Evolutionary conservation across 2,797 vertebrate species (phyloP).

Genomic region (Protonibea diacanthus): DNA sequence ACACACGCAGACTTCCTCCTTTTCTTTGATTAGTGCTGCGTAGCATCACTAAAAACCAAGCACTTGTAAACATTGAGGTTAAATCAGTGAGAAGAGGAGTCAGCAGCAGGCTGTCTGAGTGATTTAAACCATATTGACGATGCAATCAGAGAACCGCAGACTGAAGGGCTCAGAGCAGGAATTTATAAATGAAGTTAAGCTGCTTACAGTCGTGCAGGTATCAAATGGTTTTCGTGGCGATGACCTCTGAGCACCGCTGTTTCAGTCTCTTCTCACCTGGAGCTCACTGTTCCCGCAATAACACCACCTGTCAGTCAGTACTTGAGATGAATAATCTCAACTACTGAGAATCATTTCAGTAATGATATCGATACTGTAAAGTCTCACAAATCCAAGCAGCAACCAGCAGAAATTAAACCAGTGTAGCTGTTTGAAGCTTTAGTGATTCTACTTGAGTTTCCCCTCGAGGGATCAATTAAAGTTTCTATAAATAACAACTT

Average conservation of each 20-base stretch:
- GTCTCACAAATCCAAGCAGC: neutral
- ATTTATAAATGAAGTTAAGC: conserved; percentile 74
- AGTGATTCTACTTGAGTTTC: too few species aligned
- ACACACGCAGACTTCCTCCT: conserved; percentile 1
- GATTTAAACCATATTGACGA: conserved; percentile 69
- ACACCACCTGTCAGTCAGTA: neutral
- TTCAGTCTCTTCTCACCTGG: neutral
- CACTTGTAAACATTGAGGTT: conserved; percentile 7
- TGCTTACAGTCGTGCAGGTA: conserved; percentile 75
- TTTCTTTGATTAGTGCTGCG: conserved; percentile 14
- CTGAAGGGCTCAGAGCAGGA: conserved; percentile 65
- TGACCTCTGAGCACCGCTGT: conserved; percentile 37
- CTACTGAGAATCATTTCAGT: neutral
- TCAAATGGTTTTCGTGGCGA: conserved; percentile 49
- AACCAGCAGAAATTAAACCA: neutral
- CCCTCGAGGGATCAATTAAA: too few species aligned
- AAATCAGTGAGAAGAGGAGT: conserved; percentile 42
- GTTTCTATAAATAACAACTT: too few species aligned
- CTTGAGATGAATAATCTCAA: neutral
- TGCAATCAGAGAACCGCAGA: conserved; percentile 47
- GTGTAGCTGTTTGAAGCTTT: neutral
- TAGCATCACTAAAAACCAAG: conserved; percentile 16
- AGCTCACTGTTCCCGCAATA: neutral
- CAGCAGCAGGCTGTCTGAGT: conserved; percentile 31
- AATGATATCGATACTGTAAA: too few species aligned